These are phyloP conservation scores for Sinopyrophorus schimmeli DNA, from an alignment of 2,888 invertebrate genomes.

Conservation along the genomic window DNA sequence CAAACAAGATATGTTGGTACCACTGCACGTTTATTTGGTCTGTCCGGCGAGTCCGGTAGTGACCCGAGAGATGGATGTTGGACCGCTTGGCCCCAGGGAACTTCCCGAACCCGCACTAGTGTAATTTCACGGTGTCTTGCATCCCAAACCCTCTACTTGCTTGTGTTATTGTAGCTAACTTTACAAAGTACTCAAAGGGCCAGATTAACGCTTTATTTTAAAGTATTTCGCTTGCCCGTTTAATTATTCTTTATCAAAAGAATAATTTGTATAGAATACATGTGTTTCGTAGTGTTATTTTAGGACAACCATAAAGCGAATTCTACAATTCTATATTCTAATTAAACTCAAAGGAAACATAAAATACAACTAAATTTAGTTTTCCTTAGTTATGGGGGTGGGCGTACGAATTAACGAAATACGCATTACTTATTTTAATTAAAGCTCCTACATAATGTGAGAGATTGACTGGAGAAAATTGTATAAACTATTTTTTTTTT, in stretches of 20 bases:
- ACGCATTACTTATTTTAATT: no score
- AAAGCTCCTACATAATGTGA: no score
- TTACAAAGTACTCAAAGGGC: constrained; percentile 41
- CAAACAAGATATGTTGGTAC: constrained; percentile 33
- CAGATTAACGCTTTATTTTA: constrained; percentile 40
- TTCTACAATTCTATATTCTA: constrained; percentile 7
- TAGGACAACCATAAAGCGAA: constrained; percentile 6
- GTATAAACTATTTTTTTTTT: no score
- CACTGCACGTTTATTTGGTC: constrained; percentile 38
- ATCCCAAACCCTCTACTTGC: constrained; percentile 55
- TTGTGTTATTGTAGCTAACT: constrained; percentile 37
- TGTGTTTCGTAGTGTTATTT: constrained; percentile 12
- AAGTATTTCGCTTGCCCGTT: constrained; percentile 28
- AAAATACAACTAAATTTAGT: neutral
- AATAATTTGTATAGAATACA: constrained; percentile 12
- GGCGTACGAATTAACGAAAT: no score
- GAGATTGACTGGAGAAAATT: no score
- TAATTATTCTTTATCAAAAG: constrained; percentile 23
- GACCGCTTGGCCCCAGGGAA: constrained; percentile 45
- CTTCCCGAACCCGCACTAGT: constrained; percentile 51
- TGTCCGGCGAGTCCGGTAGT: constrained; percentile 38
- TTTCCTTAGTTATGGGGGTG: no score
- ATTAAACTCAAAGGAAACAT: constrained; percentile 11
- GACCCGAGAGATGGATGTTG: constrained; percentile 47
- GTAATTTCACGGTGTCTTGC: constrained; percentile 65